Evolutionary conservation across 2,113 vertebrate species (phyloP), one percentile per base, ranked within the genome.

Genomic region (Ictalurus furcatus): DNA sequence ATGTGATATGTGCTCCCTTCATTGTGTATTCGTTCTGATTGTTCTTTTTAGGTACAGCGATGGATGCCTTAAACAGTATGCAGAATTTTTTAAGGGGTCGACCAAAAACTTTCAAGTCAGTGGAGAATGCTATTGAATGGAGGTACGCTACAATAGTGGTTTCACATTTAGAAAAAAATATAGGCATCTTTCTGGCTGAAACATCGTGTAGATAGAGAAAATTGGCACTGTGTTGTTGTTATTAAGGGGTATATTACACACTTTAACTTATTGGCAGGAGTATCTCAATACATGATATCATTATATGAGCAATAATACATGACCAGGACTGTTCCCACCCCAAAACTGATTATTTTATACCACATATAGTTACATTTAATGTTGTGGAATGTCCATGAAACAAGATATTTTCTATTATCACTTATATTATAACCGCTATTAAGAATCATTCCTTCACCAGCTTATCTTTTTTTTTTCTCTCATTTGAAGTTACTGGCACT

Each of bases 21-120:
- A 54, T 56, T 52, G 5, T n/a, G 40, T 81, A 25, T 54, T 3
- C 6, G 69, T 81, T 74, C 76, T 0, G 85, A 76, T 9, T 21
- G 76, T 88, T 58, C 52, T 44, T 21, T 93, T 81, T 89, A 99
- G 98, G 98, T 14, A 99, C 98, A 80, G 98, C 98, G 86, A 99
- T 99, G 98, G 98, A 99, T 92, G 98, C 98, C 4, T 94, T 99
- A 91, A 99, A 99, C 94, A 99, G 98, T 94, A 99, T 99, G 98
- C 98, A 99, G 95, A 99, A 98, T 94, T 99, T 99, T 95, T 96
- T 99, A 79, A 96, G 98, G 91, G 97, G 98, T 95, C 98, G 98
- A 85, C 98, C 98, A 90, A 99, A 99, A 95, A 97, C 97, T 0
- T 99, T 99, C 94, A 99, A 97, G 93, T 99, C 98, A 11, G 93